Base-by-base conservation (phyloP, 2,797 vertebrate species). In the Tolypeutes matacus region DNA sequence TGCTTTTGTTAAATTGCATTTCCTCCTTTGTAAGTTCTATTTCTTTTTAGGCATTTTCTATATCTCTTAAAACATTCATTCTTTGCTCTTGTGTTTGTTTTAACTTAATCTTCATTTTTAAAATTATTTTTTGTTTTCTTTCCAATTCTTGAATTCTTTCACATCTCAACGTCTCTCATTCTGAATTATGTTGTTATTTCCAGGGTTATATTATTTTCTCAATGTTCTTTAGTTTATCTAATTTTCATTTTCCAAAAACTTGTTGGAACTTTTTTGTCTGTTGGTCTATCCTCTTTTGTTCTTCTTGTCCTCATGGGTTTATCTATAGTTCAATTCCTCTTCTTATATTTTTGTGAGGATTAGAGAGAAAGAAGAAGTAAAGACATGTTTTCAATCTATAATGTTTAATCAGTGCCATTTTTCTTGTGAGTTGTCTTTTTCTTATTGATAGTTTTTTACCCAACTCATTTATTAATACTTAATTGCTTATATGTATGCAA, bases 61-160 rank as follows among this genome's bases (percentile, higher is more conserved):
- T 56, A 12, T 81, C 15, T 46, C 21, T 86, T 64, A 89, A 86
- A 49, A 2, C 7, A 75, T 88, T 83, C 2, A 75, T 90, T 83
- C 2, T 86, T 75, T 67, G 14, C 1, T 89, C 4, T 76, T 94
- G 4, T 15, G 23, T 91, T 72, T 91, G 7, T 86, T 88, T 62
- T 7, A 89, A 36, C 87, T 29, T 65, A 92, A 36, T 85, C 8
- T 86, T 85, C 2, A 72, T 15, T 49, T 73, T 73, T 56, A 17
- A 86, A 87, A 69, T 78, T 20, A 46, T 36, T 77, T n/a, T 39
- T 89, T 85, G 17, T 95, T 95, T 87, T 39, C 75, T 69, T 75
- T 76, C 42, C 56, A 62, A 75, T 75, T 86, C 15, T 78, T 75
- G 15, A 73, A 17, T 82, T 89, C 6, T 80, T 34, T 80, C 62